phyloP scores from a whole-genome alignment of 2,797 vertebrate species.

The Eurystomus glaucurus region DNA sequence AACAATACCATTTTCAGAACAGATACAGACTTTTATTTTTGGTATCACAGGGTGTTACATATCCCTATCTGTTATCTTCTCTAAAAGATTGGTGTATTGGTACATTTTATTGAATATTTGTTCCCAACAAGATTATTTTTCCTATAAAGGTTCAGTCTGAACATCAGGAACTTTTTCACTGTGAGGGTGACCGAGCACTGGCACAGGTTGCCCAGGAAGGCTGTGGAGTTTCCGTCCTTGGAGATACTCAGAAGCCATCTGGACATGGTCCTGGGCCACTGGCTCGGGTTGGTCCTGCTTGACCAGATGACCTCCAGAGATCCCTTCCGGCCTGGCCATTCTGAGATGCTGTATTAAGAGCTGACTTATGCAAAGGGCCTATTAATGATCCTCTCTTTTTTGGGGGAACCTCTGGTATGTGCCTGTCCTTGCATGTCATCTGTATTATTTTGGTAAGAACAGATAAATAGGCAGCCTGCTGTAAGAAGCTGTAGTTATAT shows the following conservation, averaged over 20 bases:
- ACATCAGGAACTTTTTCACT: background rate
- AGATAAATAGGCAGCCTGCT: background rate
- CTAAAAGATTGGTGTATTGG: background rate
- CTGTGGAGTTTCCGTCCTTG: background rate
- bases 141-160: background rate
- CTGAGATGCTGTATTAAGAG: background rate
- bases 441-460: background rate
- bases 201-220: background rate
- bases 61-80: background rate
- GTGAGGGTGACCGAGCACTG: background rate
- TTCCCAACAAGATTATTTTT: background rate
- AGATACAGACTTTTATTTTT: background rate
- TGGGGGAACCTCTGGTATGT: background rate
- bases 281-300: background rate
- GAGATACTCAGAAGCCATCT: background rate
- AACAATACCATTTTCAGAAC: background rate
- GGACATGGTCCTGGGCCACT: background rate
- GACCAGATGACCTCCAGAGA: background rate
- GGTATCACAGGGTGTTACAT: background rate
- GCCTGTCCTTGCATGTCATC: background rate
- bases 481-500: background rate
- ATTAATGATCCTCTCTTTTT: background rate
- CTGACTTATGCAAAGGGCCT: background rate
- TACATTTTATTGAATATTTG: background rate
- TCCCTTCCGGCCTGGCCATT: background rate